Conservation (phyloP, 2,888 invertebrate species). For the Trachelus tabidus region DNA sequence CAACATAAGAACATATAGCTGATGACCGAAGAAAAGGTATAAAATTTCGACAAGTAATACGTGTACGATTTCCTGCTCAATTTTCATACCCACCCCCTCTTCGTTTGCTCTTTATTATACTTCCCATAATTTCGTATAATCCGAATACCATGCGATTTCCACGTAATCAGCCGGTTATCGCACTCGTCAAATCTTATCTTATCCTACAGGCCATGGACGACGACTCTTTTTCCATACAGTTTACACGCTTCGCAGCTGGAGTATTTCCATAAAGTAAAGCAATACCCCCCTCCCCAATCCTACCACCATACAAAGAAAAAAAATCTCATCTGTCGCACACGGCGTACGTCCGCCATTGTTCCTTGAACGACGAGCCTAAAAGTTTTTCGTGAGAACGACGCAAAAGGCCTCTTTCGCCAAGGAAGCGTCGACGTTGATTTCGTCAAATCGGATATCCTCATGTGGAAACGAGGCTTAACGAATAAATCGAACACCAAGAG, state of each 20-base stretch:
- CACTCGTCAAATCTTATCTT: neutral
- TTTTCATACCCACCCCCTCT: too few species aligned
- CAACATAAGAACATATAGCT: neutral
- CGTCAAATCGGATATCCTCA: neutral
- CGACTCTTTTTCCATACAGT: neutral
- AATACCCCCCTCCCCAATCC: neutral
- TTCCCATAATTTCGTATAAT: neutral
- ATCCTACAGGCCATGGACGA: neutral
- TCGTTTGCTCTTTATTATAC: neutral
- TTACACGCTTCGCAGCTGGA: neutral
- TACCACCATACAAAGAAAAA: too few species aligned
- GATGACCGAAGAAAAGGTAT: neutral
- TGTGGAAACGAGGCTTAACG: neutral
- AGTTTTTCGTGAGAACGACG: neutral
- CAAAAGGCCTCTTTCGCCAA: neutral
- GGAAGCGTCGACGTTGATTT: neutral
- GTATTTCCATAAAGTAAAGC: neutral
- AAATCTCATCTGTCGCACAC: neutral
- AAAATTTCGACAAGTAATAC: neutral
- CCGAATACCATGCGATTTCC: neutral
- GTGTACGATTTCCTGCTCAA: neutral
- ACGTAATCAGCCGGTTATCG: neutral
- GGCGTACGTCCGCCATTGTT: neutral
- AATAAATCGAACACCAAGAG: neutral
- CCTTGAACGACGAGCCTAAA: neutral